phyloP scores from a whole-genome alignment of 2,888 invertebrate species.

The Acleris sparsana region DNA sequence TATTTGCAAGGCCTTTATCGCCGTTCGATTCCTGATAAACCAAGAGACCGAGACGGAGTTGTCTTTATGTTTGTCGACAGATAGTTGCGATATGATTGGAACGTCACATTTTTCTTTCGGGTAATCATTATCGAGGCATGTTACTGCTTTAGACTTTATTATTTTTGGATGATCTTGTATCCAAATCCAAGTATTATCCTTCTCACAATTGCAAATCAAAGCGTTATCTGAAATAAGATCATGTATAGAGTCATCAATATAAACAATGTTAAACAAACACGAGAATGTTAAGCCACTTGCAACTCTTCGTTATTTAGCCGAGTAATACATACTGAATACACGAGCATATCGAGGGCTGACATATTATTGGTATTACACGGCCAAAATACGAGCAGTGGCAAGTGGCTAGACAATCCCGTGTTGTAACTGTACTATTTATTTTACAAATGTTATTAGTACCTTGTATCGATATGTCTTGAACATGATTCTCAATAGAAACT shows the following conservation, averaged over 20 bases:
- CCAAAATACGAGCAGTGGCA: too few relatives aligned
- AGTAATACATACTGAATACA: too few relatives aligned
- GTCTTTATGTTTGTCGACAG: conserved; percentile 93
- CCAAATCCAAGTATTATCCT: conserved; percentile 97
- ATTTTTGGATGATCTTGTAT: conserved; percentile 90
- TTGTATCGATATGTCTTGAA: conserved; percentile 90
- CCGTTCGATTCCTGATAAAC: conserved; percentile 94
- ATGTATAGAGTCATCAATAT: not conserved
- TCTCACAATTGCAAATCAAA: conserved; percentile 94
- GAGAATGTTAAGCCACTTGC: too few relatives aligned
- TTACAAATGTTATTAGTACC: conserved; percentile 81
- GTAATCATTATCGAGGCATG: conserved; percentile 71
- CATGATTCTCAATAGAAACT: conserved; percentile 91
- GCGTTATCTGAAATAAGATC: conserved; percentile 88
- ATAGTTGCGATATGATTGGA: conserved; percentile 91
- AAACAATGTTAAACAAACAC: too few relatives aligned
- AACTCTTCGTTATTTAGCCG: too few relatives aligned
- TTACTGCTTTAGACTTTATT: conserved; percentile 64
- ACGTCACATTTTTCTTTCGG: conserved; percentile 81
- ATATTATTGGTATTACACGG: too few relatives aligned
- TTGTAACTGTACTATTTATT: not conserved
- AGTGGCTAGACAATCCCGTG: too few relatives aligned
- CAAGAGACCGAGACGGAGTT: conserved; percentile 93
- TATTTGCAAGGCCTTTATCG: conserved; percentile 92
- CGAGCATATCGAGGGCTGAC: too few relatives aligned